phyloP scores from a whole-genome alignment of 2,797 vertebrate genomes.

The Eurystomus glaucurus region DNA sequence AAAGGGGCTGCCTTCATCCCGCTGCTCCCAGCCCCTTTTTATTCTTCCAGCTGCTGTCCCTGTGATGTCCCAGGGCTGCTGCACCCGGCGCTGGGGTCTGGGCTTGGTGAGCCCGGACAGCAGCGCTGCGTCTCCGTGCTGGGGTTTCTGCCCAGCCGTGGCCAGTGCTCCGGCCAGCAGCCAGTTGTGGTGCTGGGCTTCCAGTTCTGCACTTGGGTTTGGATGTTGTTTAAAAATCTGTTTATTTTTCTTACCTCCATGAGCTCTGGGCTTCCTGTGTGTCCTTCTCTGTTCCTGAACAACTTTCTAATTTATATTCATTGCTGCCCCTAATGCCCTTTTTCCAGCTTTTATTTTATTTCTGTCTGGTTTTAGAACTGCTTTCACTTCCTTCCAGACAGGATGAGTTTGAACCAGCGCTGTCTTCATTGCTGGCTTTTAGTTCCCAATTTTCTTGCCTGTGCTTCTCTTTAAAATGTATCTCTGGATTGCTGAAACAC shows the following conservation, averaged over 20 bases:
- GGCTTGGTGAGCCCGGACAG: neutral
- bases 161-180: neutral
- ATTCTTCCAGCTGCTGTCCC: neutral
- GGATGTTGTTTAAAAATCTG: neutral
- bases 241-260: neutral
- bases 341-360: neutral
- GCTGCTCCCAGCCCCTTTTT: rapidly evolving
- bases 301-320: neutral
- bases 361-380: neutral
- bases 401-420: neutral
- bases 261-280: neutral
- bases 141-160: neutral
- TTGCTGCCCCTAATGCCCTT: neutral
- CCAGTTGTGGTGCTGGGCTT: neutral
- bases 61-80: neutral
- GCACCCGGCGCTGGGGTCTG: rapidly evolving
- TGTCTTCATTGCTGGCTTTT: neutral
- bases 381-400: neutral
- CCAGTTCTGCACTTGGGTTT: neutral
- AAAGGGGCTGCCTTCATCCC: neutral
- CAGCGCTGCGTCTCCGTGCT: neutral
- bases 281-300: neutral
- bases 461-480: neutral
- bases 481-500: neutral
- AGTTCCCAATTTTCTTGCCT: neutral